Base-by-base conservation (phyloP, 64 coral and sea anemone genomes). In the Catalaphyllia jardinei region DNA sequence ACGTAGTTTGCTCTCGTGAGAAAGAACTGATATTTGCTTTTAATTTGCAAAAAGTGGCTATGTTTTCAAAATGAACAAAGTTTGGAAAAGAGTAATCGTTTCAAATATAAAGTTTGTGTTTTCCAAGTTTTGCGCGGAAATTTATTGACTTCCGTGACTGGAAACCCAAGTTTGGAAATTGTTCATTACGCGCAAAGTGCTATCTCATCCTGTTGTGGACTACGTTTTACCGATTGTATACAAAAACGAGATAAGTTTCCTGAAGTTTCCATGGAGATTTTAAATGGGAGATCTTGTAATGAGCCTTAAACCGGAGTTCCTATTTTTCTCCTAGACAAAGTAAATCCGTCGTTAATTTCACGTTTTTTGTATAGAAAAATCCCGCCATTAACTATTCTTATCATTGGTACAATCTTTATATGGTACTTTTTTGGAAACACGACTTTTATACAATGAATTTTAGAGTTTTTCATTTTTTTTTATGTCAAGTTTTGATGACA, bases 71-170 rank as follows among this genome's bases (percentile, higher is more conserved):
- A 50, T 62, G 24, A 65, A 84, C 14, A 8, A n/a, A 16, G 19
- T 65, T 18, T 31, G 31, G 61, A 61, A 39, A 50, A 49, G 28
- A 3, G 8, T 39, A 39, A 39, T 39, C 38, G 38, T 39, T 0
- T 39, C 38, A 52, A 9, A n/a, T 27, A 0, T 55, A 8, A 39
- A 50, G 24, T 51, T 15, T 69, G 63, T 18, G 62, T 27, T 63
- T 35, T 35, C 1, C 24, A n/a, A 67, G 22, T 24, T 46, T 63
- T 67, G 10, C 29, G 31, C 14, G 2, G 17, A 84, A 69, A 46
- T 63, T 71, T 39, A 39, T 39, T 3, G 20, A 84, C 62, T 84
- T 84, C 81, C 81, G 81, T 84, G 81, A 84, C 81, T 29, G 6
- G 29, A 15, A 7, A 18, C 31, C 25, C 38, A 69, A 19, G 39